Percentiles rank a stretch among this genome's conserved stretches.
Evolutionary conservation across 2,888 invertebrate species (phyloP).

Genomic region (Zootermopsis nevadensis): DNA sequence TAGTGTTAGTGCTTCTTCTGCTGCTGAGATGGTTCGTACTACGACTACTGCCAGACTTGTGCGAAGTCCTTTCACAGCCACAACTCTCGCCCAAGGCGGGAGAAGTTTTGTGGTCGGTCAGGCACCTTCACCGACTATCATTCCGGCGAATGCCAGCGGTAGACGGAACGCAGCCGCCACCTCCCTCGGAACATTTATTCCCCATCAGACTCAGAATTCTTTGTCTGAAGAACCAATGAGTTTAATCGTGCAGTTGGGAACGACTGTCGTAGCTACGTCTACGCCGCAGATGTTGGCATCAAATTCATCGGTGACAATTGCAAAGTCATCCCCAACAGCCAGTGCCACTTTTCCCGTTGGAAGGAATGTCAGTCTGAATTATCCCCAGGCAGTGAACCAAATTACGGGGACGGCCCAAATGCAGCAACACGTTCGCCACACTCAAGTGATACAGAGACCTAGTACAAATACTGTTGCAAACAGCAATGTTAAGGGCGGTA

Average conservation of each 20-base stretch:
- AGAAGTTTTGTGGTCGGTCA: slow-evolving; percentile 50
- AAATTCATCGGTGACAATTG: not conserved
- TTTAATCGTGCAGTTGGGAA: slow-evolving; percentile 59
- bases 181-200: slow-evolving; percentile 42
- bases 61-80: slow-evolving; percentile 38
- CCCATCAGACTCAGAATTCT: slow-evolving; percentile 38
- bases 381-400: not conserved
- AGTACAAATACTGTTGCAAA: not conserved
- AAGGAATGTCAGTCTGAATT: not conserved
- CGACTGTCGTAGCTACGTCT: slow-evolving; percentile 49
- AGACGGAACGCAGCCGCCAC: slow-evolving; percentile 29
- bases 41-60: slow-evolving; percentile 44
- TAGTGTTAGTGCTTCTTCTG: slow-evolving; percentile 33
- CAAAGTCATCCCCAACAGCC: not conserved
- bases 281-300: slow-evolving; percentile 5
- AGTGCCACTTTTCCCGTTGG: not conserved
- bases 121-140: slow-evolving; percentile 43
- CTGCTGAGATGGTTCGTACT: slow-evolving; percentile 44
- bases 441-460: slow-evolving; percentile 15
- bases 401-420: not conserved
- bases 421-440: not conserved
- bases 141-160: slow-evolving; percentile 35
- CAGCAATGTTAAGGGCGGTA: not conserved
- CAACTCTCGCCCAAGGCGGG: slow-evolving; percentile 43
- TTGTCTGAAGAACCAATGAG: slow-evolving; percentile 57